Base-by-base conservation (phyloP, 2,113 vertebrate species). In the Acrocephalus arundinaceus region DNA sequence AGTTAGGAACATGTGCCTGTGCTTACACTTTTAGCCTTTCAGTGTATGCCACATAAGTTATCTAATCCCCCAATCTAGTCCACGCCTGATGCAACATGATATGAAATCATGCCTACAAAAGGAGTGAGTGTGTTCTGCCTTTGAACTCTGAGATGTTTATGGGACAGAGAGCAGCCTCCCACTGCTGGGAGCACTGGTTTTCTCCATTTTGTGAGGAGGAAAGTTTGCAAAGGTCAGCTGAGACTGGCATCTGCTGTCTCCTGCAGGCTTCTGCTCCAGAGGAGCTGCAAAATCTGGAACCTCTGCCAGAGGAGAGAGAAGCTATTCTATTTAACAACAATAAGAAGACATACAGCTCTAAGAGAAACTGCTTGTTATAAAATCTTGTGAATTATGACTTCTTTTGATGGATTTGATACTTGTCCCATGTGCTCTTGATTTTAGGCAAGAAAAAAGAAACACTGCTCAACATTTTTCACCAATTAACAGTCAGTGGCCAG, bases 1-100 rank as follows among this genome's bases (percentile, higher is more conserved):
- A 77, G 41, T 52, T 16, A 35, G 46, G 46, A 61, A 37, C 5
- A 8, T 0, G 1, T 12, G 20, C 7, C 28, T 54, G 3, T 24
- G 15, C 33, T 19, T 33, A 22, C 33, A 14, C 13, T 25, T 45
- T 49, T 13, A 49, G 11, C 9, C 31, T 55, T 37, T 63, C 21
- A 43, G 27, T 23, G 35, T n/a, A 4, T 20, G 13, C 5, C 27
- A 33, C 10, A 3, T 11, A 24, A n/a, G n/a, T 28, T 11, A 35
- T 3, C 41, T 82, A 19, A 82, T 49, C 22, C 20, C 11, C 11
- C 28, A 8, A 8, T 41, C 23, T 31, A 11, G 46, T 61, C 46
- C 17, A 6, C 41, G 51, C 4, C 13, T 30, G 9, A 41, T 6
- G 35, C 13, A 65, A 77, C 65, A 73, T 11, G 3, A 15, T 18